Evolutionary conservation across 2,113 vertebrate species (phyloP).

Genomic region (Garra rufa): DNA sequence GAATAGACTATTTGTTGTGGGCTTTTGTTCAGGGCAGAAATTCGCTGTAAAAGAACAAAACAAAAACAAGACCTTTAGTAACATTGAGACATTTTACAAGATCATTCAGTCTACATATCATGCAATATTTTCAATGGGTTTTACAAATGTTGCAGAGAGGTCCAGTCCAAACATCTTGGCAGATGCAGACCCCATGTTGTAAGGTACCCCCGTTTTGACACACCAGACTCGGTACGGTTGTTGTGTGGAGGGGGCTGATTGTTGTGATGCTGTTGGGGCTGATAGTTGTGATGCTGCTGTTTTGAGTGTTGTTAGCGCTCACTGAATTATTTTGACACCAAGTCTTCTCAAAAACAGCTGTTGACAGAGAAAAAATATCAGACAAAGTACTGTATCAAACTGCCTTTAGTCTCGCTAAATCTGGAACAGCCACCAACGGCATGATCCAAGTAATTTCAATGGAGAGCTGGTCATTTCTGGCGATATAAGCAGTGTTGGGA

Average conservation of each 20-base stretch:
- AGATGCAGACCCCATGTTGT: not conserved
- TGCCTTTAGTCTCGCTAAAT: too few relatives aligned
- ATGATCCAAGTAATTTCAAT: too few relatives aligned
- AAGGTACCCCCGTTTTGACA: not conserved
- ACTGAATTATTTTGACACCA: not conserved
- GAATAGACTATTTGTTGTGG: not conserved
- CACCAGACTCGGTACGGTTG: not conserved
- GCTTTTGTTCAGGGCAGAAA: not conserved
- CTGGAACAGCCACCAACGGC: too few relatives aligned
- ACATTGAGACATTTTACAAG: not conserved
- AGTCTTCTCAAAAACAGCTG: not conserved
- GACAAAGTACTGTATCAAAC: too few relatives aligned
- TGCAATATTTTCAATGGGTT: not conserved
- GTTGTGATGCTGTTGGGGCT: too few relatives aligned
- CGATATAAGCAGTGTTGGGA: too few relatives aligned
- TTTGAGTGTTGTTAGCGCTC: not conserved
- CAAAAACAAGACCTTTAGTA: not conserved
- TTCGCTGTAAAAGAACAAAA: conserved; percentile 24
- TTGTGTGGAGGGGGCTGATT: not conserved
- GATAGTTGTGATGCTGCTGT: not conserved
- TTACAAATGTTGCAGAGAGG: not conserved
- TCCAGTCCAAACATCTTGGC: conserved; percentile 24
- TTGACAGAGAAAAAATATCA: conserved; percentile 8
- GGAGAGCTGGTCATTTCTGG: too few relatives aligned
- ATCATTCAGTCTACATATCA: not conserved